Conservation (phyloP, 2,113 vertebrate species). For the Conger conger region DNA sequence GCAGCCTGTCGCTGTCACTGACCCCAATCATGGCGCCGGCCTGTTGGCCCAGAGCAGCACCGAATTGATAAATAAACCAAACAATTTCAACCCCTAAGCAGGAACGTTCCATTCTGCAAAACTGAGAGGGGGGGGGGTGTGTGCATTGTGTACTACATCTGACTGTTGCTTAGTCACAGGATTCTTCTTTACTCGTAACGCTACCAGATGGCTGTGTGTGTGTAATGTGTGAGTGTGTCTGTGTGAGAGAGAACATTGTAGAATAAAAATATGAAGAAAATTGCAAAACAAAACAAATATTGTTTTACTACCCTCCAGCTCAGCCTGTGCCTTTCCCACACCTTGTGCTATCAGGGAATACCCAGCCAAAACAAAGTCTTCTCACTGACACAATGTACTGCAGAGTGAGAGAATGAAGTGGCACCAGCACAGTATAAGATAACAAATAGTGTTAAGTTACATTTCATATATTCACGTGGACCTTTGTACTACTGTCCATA, state of each 20-base stretch:
- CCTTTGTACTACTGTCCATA: no score
- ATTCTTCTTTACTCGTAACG: neutral
- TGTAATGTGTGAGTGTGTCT: neutral
- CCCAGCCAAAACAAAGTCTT: neutral
- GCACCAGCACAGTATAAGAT: neutral
- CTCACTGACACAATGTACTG: neutral
- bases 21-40: conserved; percentile 3
- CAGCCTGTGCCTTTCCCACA: neutral
- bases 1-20: neutral
- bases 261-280: neutral
- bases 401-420: neutral
- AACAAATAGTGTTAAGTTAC: no score
- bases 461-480: no score
- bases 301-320: neutral
- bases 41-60: neutral
- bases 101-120: neutral
- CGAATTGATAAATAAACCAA: neutral
- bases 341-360: neutral
- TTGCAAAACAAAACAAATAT: neutral
- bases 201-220: neutral
- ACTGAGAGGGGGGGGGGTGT: no score
- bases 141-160: neutral
- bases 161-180: neutral
- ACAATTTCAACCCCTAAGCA: neutral
- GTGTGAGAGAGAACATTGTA: neutral